Base-by-base conservation (phyloP, 2,888 invertebrate species). In the Orgyia antiqua region DNA sequence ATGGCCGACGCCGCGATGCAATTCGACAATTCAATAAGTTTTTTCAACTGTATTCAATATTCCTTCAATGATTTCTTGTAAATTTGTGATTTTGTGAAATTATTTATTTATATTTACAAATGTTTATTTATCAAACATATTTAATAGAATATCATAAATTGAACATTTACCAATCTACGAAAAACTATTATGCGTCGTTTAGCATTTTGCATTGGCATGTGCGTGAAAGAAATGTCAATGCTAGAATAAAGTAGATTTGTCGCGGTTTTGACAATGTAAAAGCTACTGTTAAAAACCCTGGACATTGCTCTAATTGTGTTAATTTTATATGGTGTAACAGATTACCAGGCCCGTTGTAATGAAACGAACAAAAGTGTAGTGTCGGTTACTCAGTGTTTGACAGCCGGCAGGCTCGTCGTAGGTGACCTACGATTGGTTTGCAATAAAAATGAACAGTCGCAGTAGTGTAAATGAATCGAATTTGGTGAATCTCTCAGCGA, bases 361-460 rank as follows among this genome's bases (percentile, higher is more conserved):
- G 77, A 66, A 64, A 68, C 69, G 74, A 70, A 75, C 66, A 68
- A 64, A 64, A 68, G 67, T 69, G 61, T 58, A 62, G 65, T 69
- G 66, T 62, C 60, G 59, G 67, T 59, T 64, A 60, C 58, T 49
- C 62, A 64, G 58, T 58, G 53, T 67, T 71, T 75, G 82, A 79
- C 83, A 80, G 82, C 83, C 84, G 83, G 80, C 66, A 57, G 80
- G 78, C 79, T 80, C 51, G 78, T 80, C 79, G 60, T 68, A 60
- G 53, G 57, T 61, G 58, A 58, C 60, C 64, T 55, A 61, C 58
- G 52, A 62, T 68, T 62, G 68, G 64, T 55, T 63, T 53, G 56
- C 54, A 52, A 65, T 73, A 78, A 83, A 82, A 73, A 83, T 83
- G 83, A 80, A 83, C 80, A 83, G 68, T 82, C 82, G 80, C 61